Base-by-base conservation (phyloP, 2,113 vertebrate species). In the Zapornia atra region DNA sequence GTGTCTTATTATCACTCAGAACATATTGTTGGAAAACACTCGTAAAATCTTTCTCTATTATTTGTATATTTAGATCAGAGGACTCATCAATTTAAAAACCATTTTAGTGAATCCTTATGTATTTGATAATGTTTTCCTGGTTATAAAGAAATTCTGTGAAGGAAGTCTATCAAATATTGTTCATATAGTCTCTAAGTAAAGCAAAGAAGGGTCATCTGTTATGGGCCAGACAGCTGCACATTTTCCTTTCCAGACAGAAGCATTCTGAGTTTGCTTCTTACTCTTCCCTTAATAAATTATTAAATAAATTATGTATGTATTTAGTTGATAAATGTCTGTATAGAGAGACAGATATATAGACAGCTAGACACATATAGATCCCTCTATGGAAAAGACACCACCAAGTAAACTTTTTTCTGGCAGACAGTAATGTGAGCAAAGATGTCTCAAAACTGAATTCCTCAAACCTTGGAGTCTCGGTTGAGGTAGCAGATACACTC, bases 81-180 rank as follows among this genome's bases (percentile, higher is more conserved):
- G 40, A 86, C 93, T 91, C 60, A 91, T 86, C 88, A 89, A 93
- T 93, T 97, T 97, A 86, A 40, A 96, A 95, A 96, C 77, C 93
- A 92, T 93, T 94, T 92, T 89, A 94, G 95, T 87, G 18, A 96
- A 90, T 94, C 11, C 22, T 95, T 88, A 48, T n/a, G 38, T 88
- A 94, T 38, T 79, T 90, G 65, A 15, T 72, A 88, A 71, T 79
- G 5, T 91, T 96, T 40, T 57, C n/a, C 63, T 88, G 6, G 18
- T 93, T 96, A 54, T 22, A 38, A 77, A 68, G 61, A 82, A 65
- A 79, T 42, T 68, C 29, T 70, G 18, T 79, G 24, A 81, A 95
- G 34, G 18, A 92, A 86, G 51, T 81, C 46, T 75, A 20, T 54
- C 53, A 93, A 95, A 89, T 38, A 53, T 31, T 63, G 26, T 50